A percentile compares a stretch with the other conserved stretches of the same genome.
phyloP scores from a whole-genome alignment of 2,797 vertebrate species.

The Gallinago stenura region DNA sequence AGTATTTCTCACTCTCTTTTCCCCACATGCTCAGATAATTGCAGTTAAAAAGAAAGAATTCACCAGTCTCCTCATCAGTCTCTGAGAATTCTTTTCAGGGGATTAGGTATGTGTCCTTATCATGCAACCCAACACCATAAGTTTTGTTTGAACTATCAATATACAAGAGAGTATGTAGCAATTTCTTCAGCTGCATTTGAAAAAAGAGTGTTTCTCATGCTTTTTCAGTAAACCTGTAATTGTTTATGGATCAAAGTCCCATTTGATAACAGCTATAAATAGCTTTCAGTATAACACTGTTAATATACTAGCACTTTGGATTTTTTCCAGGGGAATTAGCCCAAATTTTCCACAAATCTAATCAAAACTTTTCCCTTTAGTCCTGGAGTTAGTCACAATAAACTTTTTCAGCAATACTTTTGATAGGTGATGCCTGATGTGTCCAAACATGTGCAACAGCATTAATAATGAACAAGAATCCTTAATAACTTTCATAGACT shows the following conservation, averaged over 20 bases:
- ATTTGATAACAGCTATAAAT: not conserved
- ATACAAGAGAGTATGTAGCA: not conserved
- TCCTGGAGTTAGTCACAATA: not conserved
- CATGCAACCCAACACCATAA: not conserved
- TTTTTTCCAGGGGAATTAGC: not conserved
- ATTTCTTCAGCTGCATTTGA: not conserved
- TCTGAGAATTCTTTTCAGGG: not conserved
- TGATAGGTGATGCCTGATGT: not conserved
- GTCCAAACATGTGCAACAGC: not conserved
- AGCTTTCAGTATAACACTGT: not conserved
- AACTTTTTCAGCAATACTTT: not conserved
- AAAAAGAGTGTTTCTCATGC: not conserved
- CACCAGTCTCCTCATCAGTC: not conserved
- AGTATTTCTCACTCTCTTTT: not conserved
- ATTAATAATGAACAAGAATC: not conserved
- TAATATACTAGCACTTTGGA: rapidly evolving
- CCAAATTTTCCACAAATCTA: not conserved
- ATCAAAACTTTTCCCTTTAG: not conserved
- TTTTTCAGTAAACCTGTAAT: not conserved
- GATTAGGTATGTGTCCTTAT: not conserved
- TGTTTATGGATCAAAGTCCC: not conserved
- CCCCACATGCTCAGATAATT: not conserved
- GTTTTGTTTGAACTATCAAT: not conserved
- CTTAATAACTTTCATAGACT: not conserved
- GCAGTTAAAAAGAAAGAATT: not conserved